Evolutionary conservation across 2,113 vertebrate genomes (phyloP).

Genomic region (Octodon degus): DNA sequence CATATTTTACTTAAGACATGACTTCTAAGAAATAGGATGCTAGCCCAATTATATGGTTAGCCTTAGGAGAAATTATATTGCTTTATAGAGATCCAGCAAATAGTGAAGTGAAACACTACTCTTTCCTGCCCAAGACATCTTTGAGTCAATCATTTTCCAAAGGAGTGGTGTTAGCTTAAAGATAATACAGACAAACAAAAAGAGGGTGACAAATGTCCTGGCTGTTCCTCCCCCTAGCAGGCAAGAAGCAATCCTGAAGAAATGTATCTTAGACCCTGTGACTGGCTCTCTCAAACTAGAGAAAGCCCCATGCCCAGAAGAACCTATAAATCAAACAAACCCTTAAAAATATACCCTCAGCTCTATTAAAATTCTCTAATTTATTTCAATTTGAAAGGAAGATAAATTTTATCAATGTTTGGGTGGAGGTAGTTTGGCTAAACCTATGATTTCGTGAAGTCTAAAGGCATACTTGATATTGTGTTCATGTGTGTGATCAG

Average conservation of each 20-base stretch:
- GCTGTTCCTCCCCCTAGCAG: not conserved
- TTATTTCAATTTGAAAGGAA: slow-evolving; percentile 34
- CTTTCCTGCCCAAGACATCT: slow-evolving; percentile 51
- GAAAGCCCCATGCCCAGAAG: slow-evolving; percentile 17
- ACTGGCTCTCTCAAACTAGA: slow-evolving; percentile 30
- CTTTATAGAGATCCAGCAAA: slow-evolving; percentile 62
- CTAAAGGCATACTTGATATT: slow-evolving; percentile 7
- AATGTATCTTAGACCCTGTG: not conserved
- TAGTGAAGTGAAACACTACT: slow-evolving; percentile 60
- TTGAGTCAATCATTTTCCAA: slow-evolving; percentile 62
- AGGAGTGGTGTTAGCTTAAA: slow-evolving; percentile 65
- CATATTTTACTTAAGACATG: slow-evolving; percentile 53
- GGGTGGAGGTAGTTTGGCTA: not conserved
- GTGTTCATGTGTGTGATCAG: not conserved
- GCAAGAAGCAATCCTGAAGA: not conserved
- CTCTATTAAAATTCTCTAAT: not conserved
- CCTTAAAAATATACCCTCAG: not conserved
- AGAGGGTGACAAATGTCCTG: not conserved
- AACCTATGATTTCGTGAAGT: slow-evolving; percentile 21
- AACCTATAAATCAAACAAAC: slow-evolving; percentile 5
- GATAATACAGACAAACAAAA: slow-evolving; percentile 17
- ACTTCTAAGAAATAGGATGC: slow-evolving; percentile 16
- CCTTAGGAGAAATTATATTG: slow-evolving; percentile 50
- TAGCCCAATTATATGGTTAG: slow-evolving; percentile 31
- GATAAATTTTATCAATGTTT: slow-evolving; percentile 42